phyloP scores from a whole-genome alignment of 2,113 vertebrate genomes.

The Chlorodrepanis virens region DNA sequence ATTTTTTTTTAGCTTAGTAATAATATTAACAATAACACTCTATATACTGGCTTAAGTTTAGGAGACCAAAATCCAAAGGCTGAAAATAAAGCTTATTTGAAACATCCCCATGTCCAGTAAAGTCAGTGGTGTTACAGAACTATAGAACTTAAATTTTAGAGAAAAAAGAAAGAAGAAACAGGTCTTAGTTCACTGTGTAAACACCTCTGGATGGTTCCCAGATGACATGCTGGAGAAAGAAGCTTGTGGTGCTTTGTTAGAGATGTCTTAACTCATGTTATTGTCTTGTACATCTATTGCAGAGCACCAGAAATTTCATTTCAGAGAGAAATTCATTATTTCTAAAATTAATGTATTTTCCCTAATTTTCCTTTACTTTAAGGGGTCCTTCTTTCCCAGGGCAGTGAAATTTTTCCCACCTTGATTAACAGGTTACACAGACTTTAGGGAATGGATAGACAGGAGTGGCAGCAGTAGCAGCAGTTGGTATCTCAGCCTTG shows the following conservation, averaged over 20 bases:
- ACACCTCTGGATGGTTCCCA: background rate
- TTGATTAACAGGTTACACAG: background rate
- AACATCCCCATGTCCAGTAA: background rate
- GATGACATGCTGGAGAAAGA: background rate
- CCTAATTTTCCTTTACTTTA: background rate
- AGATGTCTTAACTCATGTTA: background rate
- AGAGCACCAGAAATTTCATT: background rate
- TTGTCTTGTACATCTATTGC: background rate
- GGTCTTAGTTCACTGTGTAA: background rate
- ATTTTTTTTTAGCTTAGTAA: background rate
- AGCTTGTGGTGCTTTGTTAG: background rate
- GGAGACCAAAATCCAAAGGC: background rate
- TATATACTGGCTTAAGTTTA: background rate
- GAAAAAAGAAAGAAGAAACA: background rate
- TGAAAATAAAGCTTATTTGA: background rate
- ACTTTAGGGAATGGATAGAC: background rate
- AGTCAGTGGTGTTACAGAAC: background rate
- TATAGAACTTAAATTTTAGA: background rate
- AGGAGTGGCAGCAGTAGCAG: background rate
- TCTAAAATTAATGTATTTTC: background rate
- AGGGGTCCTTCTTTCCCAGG: background rate
- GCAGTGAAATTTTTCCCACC: background rate
- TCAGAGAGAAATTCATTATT: background rate
- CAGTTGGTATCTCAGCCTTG: background rate
- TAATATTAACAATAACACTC: background rate